Evolutionary conservation across 2,113 vertebrate species (phyloP).

Genomic region (Clarias magur): DNA sequence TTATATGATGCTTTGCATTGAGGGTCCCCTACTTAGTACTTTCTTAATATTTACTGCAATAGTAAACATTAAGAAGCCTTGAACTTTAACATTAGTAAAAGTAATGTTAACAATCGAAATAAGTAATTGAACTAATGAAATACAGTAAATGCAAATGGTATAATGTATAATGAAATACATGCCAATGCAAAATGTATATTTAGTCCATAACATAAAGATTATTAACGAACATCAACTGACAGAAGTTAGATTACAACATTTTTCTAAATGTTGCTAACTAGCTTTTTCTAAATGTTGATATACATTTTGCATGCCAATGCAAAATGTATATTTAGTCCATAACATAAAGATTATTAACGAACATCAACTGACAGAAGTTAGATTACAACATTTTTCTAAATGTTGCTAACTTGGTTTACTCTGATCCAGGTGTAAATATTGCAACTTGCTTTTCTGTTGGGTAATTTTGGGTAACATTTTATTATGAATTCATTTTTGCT

Average conservation of each 20-base stretch:
- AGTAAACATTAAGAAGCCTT: neutral
- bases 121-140: no score
- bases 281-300: no score
- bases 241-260: neutral
- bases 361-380: neutral
- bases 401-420: neutral
- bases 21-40: neutral
- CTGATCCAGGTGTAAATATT: neutral
- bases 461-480: neutral
- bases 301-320: no score
- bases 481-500: neutral
- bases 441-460: neutral
- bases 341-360: neutral
- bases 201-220: neutral
- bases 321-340: neutral
- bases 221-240: neutral
- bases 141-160: no score
- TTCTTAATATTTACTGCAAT: neutral
- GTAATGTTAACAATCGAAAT: neutral
- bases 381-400: neutral
- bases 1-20: neutral
- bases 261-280: neutral
- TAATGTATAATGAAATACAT: neutral
- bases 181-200: neutral
- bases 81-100: neutral